Conservation (phyloP, 2,797 vertebrate species). For the Otolemur crassicaudatus region DNA sequence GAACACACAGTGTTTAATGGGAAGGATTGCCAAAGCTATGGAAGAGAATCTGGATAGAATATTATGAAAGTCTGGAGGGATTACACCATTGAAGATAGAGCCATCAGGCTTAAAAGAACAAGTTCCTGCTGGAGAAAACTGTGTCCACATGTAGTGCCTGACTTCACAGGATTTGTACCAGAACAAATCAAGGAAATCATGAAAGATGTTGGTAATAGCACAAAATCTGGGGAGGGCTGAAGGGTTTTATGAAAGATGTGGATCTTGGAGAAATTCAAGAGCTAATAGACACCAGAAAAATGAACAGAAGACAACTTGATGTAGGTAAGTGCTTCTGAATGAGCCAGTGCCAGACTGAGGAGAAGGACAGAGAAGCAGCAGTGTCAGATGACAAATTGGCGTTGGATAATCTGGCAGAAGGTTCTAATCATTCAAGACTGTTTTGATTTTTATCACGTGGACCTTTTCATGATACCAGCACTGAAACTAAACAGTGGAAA, state of each 20-base stretch:
- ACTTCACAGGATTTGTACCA: not conserved
- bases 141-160: not conserved
- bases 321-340: not conserved
- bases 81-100: not conserved
- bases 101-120: not conserved
- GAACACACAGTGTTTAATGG: not conserved
- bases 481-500: not conserved
- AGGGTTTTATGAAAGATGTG: not conserved
- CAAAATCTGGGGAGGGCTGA: not conserved
- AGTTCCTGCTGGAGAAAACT: not conserved
- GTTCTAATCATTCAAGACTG: not conserved
- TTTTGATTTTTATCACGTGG: not conserved
- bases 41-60: not conserved
- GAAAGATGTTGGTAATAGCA: not conserved
- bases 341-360: not conserved
- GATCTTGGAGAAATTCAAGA: not conserved
- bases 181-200: not conserved
- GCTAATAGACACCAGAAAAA: not conserved
- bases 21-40: not conserved
- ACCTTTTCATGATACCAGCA: not conserved
- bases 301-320: not conserved
- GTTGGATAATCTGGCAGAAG: not conserved
- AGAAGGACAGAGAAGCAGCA: not conserved
- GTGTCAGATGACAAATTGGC: not conserved
- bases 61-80: not conserved